Evolutionary conservation across 2,888 invertebrate species (phyloP).

Genomic region (Erannis defoliaria): DNA sequence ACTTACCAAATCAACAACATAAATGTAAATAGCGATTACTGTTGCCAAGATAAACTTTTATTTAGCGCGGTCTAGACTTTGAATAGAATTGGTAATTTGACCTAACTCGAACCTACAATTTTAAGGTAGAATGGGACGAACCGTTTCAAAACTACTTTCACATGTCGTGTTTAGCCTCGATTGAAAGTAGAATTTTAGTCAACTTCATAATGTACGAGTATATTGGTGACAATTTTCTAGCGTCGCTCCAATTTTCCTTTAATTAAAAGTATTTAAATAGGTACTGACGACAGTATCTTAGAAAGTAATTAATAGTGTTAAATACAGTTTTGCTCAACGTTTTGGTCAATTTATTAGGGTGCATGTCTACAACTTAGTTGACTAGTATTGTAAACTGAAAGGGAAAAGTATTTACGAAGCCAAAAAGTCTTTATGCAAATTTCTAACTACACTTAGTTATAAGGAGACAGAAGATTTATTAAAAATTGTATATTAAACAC

Average conservation of each 20-base stretch:
- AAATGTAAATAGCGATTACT: constrained; percentile 6
- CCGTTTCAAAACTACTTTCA: constrained; percentile 5
- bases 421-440: too few species aligned
- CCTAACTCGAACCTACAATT: constrained; percentile 1
- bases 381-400: too few species aligned
- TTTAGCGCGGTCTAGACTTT: constrained; percentile 14
- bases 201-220: too few species aligned
- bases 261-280: background rate
- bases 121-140: background rate
- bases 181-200: constrained; percentile 20
- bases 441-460: too few species aligned
- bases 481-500: too few species aligned
- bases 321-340: too few species aligned
- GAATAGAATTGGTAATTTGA: constrained; percentile 12
- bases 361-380: too few species aligned
- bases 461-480: too few species aligned
- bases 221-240: constrained; percentile 4
- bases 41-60: constrained; percentile 14
- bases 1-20: background rate
- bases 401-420: too few species aligned
- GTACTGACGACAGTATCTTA: background rate
- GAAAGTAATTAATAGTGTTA: too few species aligned
- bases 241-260: background rate
- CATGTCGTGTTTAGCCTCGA: constrained; percentile 32
- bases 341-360: too few species aligned